These are phyloP conservation scores for Sinosuthora webbiana DNA, from an alignment of 2,113 vertebrate genomes.

Conservation along the genomic window DNA sequence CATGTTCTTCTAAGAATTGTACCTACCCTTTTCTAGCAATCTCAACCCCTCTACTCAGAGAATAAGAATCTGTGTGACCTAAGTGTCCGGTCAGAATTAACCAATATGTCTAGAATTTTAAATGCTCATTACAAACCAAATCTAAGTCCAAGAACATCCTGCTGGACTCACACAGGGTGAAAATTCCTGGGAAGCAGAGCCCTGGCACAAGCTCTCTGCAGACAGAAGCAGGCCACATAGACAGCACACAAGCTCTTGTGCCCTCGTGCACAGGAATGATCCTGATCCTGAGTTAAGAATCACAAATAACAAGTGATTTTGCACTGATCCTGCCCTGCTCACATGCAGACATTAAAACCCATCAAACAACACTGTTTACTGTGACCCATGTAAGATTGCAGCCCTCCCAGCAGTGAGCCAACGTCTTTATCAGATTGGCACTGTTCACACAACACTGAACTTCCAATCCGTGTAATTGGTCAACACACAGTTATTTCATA, in stretches of 20 bases:
- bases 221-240: constrained; percentile 4
- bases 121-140: constrained; percentile 21
- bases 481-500: background rate
- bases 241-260: background rate
- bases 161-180: constrained; percentile 24
- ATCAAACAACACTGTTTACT: background rate
- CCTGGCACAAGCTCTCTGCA: background rate
- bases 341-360: background rate
- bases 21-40: background rate
- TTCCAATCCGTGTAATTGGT: background rate
- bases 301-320: background rate
- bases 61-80: constrained; percentile 11
- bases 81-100: constrained; percentile 35
- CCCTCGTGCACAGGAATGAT: background rate
- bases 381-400: background rate
- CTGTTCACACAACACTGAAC: background rate
- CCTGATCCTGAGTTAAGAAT: background rate
- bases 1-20: background rate
- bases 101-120: constrained; percentile 43
- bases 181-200: constrained; percentile 54
- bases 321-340: background rate
- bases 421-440: constrained; percentile 43
- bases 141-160: constrained; percentile 56
- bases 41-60: background rate
- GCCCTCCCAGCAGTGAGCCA: background rate